These are phyloP conservation scores for Drosophila anceps DNA, from an alignment of 2,888 invertebrate genomes.

Conservation along the genomic window DNA sequence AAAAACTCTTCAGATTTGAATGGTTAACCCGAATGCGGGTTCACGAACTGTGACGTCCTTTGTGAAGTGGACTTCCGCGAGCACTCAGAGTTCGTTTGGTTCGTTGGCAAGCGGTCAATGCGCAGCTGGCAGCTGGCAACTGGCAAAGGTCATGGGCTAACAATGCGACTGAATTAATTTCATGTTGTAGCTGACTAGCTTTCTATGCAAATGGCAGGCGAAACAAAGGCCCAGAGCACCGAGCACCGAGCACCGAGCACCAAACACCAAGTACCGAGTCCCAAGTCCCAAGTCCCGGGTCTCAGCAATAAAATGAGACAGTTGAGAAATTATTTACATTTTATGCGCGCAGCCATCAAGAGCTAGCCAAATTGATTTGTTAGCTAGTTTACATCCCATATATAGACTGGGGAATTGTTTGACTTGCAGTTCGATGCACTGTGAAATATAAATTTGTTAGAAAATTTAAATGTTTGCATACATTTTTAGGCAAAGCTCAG, in stretches of 20 bases:
- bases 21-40: conserved; percentile 40
- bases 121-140: conserved; percentile 18
- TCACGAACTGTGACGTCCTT: conserved; percentile 67
- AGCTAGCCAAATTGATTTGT: conserved; percentile 61
- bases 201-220: conserved; percentile 59
- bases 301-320: conserved; percentile 54
- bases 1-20: conserved; percentile 8
- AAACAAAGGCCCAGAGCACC: conserved; percentile 48
- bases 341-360: conserved; percentile 44
- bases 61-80: conserved; percentile 57
- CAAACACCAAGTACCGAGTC: conserved; percentile 22
- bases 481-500: conserved; percentile 41
- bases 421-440: conserved; percentile 56
- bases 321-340: conserved; percentile 70
- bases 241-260: conserved; percentile 9
- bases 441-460: neutral
- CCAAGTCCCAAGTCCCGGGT: conserved; percentile 21
- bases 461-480: conserved; percentile 58
- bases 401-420: conserved; percentile 8
- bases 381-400: conserved; percentile 24
- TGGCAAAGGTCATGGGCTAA: conserved; percentile 49
- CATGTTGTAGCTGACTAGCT: conserved; percentile 28
- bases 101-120: conserved; percentile 29
- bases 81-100: conserved; percentile 31
- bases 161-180: conserved; percentile 36